Conservation (phyloP, 2,113 vertebrate species). For the Zosterops borbonicus region DNA sequence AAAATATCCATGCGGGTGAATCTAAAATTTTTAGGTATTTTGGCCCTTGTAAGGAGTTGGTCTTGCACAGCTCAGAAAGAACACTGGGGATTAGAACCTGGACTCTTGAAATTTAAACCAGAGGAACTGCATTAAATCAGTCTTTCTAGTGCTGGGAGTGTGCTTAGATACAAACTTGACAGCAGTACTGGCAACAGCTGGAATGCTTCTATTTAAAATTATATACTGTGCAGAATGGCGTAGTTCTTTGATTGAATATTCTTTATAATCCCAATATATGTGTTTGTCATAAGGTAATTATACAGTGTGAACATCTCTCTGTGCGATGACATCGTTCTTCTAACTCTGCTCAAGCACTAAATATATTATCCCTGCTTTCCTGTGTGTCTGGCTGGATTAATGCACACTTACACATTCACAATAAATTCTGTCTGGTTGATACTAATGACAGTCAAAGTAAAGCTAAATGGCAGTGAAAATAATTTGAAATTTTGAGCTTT, state of each 20-base stretch:
- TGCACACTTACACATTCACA: background rate
- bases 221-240: background rate
- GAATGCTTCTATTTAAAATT: conserved; percentile 40
- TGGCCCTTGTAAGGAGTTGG: background rate
- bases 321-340: background rate
- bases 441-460: background rate
- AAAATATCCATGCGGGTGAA: background rate
- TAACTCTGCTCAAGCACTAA: background rate
- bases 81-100: background rate
- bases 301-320: background rate
- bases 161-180: background rate
- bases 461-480: background rate
- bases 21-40: background rate
- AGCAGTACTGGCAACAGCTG: conserved; percentile 43
- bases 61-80: background rate
- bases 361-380: background rate
- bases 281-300: conserved; percentile 53
- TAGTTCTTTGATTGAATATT: conserved; percentile 21
- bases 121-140: background rate
- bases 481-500: background rate
- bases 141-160: background rate
- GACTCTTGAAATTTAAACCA: background rate
- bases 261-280: conserved; percentile 34
- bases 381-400: background rate
- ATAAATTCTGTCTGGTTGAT: background rate